Conservation (phyloP, 2,113 vertebrate species). For the Lynx canadensis region DNA sequence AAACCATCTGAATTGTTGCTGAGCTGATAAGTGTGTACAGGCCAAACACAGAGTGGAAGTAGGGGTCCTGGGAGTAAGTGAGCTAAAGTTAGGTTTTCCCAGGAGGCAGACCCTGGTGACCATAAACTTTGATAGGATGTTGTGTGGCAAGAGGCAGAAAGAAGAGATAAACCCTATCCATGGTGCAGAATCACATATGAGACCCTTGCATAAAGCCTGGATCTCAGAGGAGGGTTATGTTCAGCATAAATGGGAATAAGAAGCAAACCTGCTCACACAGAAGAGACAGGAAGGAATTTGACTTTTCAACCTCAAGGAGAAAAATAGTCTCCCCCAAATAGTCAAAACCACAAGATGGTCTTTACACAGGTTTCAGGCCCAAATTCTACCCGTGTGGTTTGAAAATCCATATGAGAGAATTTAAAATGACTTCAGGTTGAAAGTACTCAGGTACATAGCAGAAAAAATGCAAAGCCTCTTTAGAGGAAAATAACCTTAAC, state of each 20-base stretch:
- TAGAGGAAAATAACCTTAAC: neutral
- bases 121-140: fast-evolving
- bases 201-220: neutral
- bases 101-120: neutral
- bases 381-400: neutral
- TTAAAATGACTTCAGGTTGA: neutral
- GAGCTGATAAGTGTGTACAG: neutral
- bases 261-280: neutral
- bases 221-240: neutral
- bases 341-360: neutral
- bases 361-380: neutral
- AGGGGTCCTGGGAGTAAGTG: neutral
- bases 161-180: no score
- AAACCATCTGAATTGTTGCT: neutral
- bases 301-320: neutral
- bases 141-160: neutral
- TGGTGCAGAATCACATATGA: neutral
- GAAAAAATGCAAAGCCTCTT: neutral
- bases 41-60: neutral
- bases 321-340: neutral
- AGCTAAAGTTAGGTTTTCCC: neutral
- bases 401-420: neutral
- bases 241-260: neutral
- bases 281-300: neutral
- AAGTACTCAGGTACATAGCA: neutral